phyloP scores from a whole-genome alignment of 2,113 vertebrate genomes.

The Vidua chalybeata region DNA sequence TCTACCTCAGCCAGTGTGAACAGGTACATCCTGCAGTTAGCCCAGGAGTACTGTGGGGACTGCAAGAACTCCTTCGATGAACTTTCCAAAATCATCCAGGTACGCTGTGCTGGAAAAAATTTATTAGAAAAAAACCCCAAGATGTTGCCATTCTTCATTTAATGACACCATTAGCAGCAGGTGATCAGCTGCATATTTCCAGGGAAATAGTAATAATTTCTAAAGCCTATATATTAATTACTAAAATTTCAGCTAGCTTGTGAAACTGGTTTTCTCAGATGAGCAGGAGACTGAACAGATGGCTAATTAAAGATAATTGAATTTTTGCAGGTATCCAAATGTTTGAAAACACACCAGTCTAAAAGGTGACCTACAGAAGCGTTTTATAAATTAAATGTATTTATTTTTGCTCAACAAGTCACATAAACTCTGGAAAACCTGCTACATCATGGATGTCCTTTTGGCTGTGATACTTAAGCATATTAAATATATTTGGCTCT shows the following conservation, averaged over 20 bases:
- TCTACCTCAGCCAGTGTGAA: constrained; percentile 95
- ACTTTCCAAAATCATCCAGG: constrained; percentile 99
- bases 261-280: background rate
- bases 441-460: background rate
- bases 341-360: background rate
- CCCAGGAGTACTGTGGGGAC: constrained; percentile 97
- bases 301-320: background rate
- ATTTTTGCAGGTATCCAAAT: background rate
- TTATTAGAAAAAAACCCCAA: no score
- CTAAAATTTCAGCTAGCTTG: background rate
- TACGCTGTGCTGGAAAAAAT: constrained; percentile 40
- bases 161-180: background rate
- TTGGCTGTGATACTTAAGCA: background rate
- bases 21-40: constrained; percentile 96
- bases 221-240: background rate
- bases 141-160: background rate
- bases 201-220: background rate
- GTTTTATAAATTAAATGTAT: background rate
- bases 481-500: background rate
- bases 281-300: background rate
- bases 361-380: background rate
- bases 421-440: background rate
- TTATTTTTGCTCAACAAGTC: background rate
- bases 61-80: constrained; percentile 98
- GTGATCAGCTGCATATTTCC: background rate